Percentiles rank a stretch among this genome's conserved stretches.
Evolutionary conservation across 2,113 vertebrate genomes (phyloP).

Genomic region (Caranx ignobilis): DNA sequence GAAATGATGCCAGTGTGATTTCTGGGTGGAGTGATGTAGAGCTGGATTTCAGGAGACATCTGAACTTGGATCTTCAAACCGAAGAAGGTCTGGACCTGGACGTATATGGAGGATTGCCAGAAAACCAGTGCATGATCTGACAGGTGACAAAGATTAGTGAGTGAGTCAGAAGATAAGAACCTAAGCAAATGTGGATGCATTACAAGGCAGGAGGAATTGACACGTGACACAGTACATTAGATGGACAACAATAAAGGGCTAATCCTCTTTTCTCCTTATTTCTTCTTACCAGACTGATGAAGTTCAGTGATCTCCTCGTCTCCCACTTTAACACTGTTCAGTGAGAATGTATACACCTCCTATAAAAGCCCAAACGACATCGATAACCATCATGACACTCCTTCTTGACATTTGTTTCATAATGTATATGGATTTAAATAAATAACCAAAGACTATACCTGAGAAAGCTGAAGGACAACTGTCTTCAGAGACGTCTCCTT

Average conservation of each 20-base stretch:
- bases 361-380: constrained; percentile 40
- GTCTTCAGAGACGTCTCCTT: constrained; percentile 30
- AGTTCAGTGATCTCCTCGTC: constrained; percentile 67
- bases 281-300: constrained; percentile 74
- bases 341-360: constrained; percentile 74
- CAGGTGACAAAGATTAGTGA: neutral
- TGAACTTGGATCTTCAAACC: constrained; percentile 81
- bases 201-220: no score
- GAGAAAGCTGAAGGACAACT: constrained; percentile 52
- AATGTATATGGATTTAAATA: neutral
- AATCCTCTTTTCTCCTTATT: neutral
- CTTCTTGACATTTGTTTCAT: neutral
- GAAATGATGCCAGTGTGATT: constrained; percentile 37
- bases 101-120: constrained; percentile 84
- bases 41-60: constrained; percentile 79
- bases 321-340: constrained; percentile 54
- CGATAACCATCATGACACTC: neutral
- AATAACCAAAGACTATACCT: constrained; percentile 61
- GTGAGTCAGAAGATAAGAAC: fast-evolving
- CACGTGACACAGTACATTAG: no score
- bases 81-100: constrained; percentile 76
- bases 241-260: no score
- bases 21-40: constrained; percentile 74
- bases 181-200: no score
- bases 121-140: constrained; percentile 76